Conservation (phyloP, 2,113 vertebrate species). For the Notothenia rossii region DNA sequence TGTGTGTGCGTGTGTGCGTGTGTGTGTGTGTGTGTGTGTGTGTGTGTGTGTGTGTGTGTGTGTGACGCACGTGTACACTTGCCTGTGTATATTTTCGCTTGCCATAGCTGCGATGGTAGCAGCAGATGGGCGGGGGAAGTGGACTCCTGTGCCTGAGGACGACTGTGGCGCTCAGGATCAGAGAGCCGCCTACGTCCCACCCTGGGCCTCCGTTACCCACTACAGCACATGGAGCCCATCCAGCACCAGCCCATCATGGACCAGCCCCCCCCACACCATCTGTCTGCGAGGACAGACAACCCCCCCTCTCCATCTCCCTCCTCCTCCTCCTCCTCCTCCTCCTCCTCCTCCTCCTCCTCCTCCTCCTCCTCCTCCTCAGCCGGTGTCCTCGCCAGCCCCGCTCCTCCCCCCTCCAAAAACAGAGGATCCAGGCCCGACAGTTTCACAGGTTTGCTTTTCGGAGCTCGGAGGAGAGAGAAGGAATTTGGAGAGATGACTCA, state of each 20-base stretch:
- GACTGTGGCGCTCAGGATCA: slow-evolving; percentile 80
- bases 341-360: slow-evolving; percentile 57
- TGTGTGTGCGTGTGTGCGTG: slow-evolving; percentile 61
- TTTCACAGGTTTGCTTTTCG: slow-evolving; percentile 71
- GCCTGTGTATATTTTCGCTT: slow-evolving; percentile 60
- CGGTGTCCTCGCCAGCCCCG: slow-evolving; percentile 72
- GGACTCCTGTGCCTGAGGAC: slow-evolving; percentile 84
- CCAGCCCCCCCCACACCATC: slow-evolving; percentile 80
- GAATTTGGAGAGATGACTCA: slow-evolving; percentile 74
- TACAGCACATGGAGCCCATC: slow-evolving; percentile 82
- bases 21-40: slow-evolving; percentile 65
- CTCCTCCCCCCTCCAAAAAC: slow-evolving; percentile 68
- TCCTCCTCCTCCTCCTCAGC: slow-evolving; percentile 38
- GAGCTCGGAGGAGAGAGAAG: slow-evolving; percentile 68
- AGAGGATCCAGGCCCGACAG: slow-evolving; percentile 58
- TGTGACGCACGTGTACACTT: slow-evolving; percentile 45
- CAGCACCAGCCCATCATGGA: slow-evolving; percentile 81
- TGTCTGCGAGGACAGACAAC: slow-evolving; percentile 83
- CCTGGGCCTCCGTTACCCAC: slow-evolving; percentile 81
- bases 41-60: slow-evolving; percentile 69
- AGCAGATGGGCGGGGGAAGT: slow-evolving; percentile 86
- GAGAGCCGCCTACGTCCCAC: slow-evolving; percentile 84
- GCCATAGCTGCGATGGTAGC: slow-evolving; percentile 70
- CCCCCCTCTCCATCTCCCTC: slow-evolving; percentile 55
- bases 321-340: slow-evolving; percentile 35